These are phyloP conservation scores for Sprattus sprattus DNA, from an alignment of 2,113 vertebrate species.

Conservation along the genomic window DNA sequence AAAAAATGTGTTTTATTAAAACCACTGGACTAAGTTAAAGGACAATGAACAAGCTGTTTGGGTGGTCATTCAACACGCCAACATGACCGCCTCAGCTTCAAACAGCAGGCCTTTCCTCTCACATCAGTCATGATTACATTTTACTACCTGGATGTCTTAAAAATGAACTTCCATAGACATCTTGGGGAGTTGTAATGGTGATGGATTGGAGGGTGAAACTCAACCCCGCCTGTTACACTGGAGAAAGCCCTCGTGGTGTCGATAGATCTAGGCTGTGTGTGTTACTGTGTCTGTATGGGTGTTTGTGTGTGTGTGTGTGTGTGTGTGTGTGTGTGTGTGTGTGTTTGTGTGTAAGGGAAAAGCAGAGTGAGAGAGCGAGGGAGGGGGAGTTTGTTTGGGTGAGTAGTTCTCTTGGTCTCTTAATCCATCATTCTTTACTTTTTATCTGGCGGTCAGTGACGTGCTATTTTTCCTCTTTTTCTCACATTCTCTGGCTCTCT, in stretches of 20 bases:
- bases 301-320: conserved; percentile 19
- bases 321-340: conserved; percentile 3
- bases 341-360: background rate
- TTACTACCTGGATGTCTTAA: too few relatives aligned
- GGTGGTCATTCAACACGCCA: too few relatives aligned
- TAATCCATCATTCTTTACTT: background rate
- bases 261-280: background rate
- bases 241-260: background rate
- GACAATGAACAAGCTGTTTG: too few relatives aligned
- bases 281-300: conserved; percentile 12
- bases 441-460: background rate
- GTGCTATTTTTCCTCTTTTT: background rate
- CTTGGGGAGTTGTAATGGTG: background rate
- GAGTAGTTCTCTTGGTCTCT: background rate
- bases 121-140: too few relatives aligned
- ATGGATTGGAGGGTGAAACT: background rate
- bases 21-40: too few relatives aligned
- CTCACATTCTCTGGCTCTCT: background rate
- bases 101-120: too few relatives aligned
- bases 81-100: too few relatives aligned
- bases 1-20: too few relatives aligned
- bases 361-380: background rate
- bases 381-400: background rate
- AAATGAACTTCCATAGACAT: too few relatives aligned
- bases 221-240: background rate